Percentiles rank a stretch among this genome's conserved stretches.
phyloP scores from a whole-genome alignment of 2,113 vertebrate species.

The Ardeotis arabs region DNA sequence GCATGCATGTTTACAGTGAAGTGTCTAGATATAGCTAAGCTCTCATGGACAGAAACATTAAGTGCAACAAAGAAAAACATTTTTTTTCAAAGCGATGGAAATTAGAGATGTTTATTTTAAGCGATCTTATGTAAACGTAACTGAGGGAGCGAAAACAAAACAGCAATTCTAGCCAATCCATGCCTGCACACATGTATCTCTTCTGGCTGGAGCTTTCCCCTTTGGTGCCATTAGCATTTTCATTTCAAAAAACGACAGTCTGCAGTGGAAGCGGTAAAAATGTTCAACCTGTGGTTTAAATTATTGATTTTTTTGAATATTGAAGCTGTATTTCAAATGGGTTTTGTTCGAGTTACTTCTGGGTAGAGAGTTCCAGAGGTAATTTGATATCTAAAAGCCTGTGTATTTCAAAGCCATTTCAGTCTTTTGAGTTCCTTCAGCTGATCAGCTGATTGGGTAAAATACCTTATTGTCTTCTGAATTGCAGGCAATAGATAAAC shows the following conservation, averaged over 20 bases:
- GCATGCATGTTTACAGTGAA: slow-evolving; percentile 40
- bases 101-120: slow-evolving; percentile 73
- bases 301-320: slow-evolving; percentile 86
- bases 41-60: slow-evolving; percentile 32
- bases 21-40: slow-evolving; percentile 17
- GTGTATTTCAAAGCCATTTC: slow-evolving; percentile 72
- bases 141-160: slow-evolving; percentile 44
- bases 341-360: slow-evolving; percentile 79
- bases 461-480: slow-evolving; percentile 73
- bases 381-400: slow-evolving; percentile 80
- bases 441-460: slow-evolving; percentile 71
- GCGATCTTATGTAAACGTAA: slow-evolving; percentile 68
- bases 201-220: slow-evolving; percentile 73
- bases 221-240: slow-evolving; percentile 79
- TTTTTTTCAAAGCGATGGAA: slow-evolving; percentile 39
- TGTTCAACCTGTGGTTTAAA: slow-evolving; percentile 84
- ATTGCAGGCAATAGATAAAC: slow-evolving; percentile 60
- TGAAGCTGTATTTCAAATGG: slow-evolving; percentile 84
- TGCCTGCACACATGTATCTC: slow-evolving; percentile 62
- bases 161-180: slow-evolving; percentile 56
- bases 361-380: slow-evolving; percentile 73
- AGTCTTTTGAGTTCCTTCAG: slow-evolving; percentile 71
- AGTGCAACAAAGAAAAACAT: slow-evolving; percentile 33
- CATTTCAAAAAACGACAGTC: slow-evolving; percentile 79
- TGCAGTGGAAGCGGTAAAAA: slow-evolving; percentile 79